Base-by-base conservation (phyloP, 2,113 vertebrate species). In the Glaucomys volans region DNA sequence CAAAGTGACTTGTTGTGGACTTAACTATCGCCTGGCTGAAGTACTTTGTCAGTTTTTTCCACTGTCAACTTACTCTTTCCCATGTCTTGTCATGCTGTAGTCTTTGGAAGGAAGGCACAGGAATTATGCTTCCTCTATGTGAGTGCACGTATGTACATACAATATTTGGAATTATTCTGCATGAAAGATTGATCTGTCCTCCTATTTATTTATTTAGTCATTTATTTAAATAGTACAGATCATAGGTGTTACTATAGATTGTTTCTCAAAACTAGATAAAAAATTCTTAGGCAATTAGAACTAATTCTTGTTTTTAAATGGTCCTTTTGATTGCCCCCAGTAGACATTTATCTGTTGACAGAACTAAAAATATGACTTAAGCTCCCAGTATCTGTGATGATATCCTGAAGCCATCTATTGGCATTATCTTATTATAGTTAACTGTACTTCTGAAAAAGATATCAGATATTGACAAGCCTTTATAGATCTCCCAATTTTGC, bases 351-450 rank as follows among this genome's bases (percentile, higher is more conserved):
- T 89, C 83, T 13, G 7, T 80, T 90, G 87, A 83, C 40, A 84
- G 10, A 94, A 62, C 14, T 90, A 80, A 93, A 75, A 42, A 28
- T 92, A 59, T 72, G 16, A 87, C 83, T 94, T 62, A 87, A 87
- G 40, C 5, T 94, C 20, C 2, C 17, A 50, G 24, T 90, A 77
- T 83, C 18, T 89, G 8, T 76, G 89, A 75, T 50, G 30, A 90
- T 92, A 66, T 79, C 22, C 47, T 26, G 1, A 91, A 87, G 24
- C 12, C 88, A 8, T 30, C 22, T 81, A 75, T 80, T 91, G 82
- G 62, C 30, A 54, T 91, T 80, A 62, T 80, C 54, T 90, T 93
- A 52, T 14, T 91, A 47, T 74, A 91, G 71, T 86, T 94, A 72
- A 57, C 22, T 74, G 4, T 14, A 37, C 2, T 95, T 85, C 42